Base-by-base conservation (phyloP, 2,888 invertebrate species). In the Cordilura impudica region DNA sequence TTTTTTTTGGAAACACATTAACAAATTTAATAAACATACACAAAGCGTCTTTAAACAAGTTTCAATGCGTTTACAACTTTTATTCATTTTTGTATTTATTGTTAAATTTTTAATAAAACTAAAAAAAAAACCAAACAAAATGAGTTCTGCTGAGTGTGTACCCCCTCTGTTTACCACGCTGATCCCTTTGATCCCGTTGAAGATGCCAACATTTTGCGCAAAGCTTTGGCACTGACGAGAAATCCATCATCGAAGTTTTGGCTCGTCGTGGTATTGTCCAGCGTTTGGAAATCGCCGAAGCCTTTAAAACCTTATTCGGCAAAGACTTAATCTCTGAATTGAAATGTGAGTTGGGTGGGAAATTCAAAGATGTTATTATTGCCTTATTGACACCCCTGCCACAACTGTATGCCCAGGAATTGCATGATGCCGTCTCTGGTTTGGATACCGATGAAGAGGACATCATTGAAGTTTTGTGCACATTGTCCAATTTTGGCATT, bases 391-490 rank as follows among this genome's bases (percentile, higher is more conserved):
- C 95, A 2, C 96, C 96, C 2, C 90, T 95, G 81, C 95, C 95
- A 8, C 96, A 97, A 90, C 98, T 94, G 91, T 96, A 97, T 90
- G 98, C 97, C 73, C 95, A 95, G 90, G 96, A 96, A 88, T 91
- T 98, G 67, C 94, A 97, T 86, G 94, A 96, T 86, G 97, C 98
- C 60, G 94, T 98, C 74, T 90, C 94, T 83, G 97, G 97, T 29
- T 54, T 95, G 53, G 97, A 97, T 63, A 98, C 98, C 18, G 96
- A 96, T 85, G 96, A 97, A 87, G 95, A 95, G 86, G 96, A 96
- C 56, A 94, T 98, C 86, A 96, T 97, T 81, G 98, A 98, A 91
- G 96, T 98, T n/a, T n/a, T n/a, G n/a, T n/a, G n/a, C n/a, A n/a
- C n/a, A n/a, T n/a, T n/a, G n/a, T n/a, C n/a, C n/a, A 98, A 98